Evolutionary conservation across 2,113 vertebrate genomes (phyloP).

Genomic region (Trematocara zebra): DNA sequence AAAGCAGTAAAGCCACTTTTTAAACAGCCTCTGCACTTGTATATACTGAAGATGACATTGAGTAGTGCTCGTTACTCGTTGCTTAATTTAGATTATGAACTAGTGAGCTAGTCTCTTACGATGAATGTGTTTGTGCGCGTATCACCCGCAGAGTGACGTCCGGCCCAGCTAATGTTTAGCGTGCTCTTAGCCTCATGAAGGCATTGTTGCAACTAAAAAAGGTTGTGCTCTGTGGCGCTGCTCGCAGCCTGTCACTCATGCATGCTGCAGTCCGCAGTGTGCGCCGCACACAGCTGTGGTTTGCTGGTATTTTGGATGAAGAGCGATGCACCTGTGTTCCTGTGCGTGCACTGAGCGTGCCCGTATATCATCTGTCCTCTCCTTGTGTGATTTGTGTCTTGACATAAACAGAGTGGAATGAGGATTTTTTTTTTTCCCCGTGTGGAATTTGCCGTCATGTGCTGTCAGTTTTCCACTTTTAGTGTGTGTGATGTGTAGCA

Average conservation of each 20-base stretch:
- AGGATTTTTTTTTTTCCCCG: not conserved
- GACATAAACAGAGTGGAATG: not conserved
- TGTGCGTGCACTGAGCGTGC: not conserved
- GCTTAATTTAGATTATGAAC: conserved; percentile 54
- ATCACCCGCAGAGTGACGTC: conserved; percentile 52
- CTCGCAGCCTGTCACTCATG: conserved; percentile 7
- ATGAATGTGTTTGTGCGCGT: conserved; percentile 27
- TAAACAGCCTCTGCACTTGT: not conserved
- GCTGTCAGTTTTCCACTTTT: conserved; percentile 8
- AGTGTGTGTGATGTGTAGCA: not conserved
- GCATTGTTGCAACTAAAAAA: conserved; percentile 60
- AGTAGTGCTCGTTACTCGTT: not conserved
- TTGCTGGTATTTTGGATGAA: conserved; percentile 13
- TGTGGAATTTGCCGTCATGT: conserved; percentile 27
- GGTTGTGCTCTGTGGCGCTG: conserved; percentile 18
- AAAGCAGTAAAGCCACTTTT: not conserved
- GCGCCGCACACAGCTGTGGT: not conserved
- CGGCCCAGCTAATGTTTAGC: conserved; percentile 52
- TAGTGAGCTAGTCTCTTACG: conserved; percentile 22
- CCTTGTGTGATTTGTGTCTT: not conserved
- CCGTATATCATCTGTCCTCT: conserved; percentile 11
- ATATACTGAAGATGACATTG: conserved; percentile 14
- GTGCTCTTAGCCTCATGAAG: conserved; percentile 45
- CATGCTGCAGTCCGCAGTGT: conserved; percentile 12
- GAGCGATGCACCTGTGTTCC: conserved; percentile 6